These are phyloP conservation scores for Zosterops lateralis DNA, from an alignment of 2,113 vertebrate genomes.

Conservation along the genomic window DNA sequence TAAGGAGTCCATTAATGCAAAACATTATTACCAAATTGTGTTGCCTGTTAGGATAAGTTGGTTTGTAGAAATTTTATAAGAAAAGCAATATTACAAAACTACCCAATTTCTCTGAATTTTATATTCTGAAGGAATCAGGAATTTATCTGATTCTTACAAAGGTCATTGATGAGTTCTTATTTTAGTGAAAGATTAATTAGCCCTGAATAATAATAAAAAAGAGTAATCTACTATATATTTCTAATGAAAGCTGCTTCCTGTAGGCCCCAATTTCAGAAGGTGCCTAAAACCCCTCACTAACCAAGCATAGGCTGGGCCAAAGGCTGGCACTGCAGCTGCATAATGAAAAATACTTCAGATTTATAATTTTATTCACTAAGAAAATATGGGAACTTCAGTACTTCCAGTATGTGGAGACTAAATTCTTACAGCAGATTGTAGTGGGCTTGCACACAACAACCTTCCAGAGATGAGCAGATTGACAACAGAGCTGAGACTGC, in stretches of 20 bases:
- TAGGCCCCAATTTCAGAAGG: not conserved
- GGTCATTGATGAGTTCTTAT: not conserved
- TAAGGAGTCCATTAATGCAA: not conserved
- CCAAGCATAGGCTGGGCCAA: not conserved
- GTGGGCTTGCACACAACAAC: rapidly evolving
- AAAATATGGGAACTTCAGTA: not conserved
- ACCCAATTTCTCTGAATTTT: not conserved
- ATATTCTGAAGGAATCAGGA: not conserved
- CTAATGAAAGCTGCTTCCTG: not conserved
- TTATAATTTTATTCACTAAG: not conserved
- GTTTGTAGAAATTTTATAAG: not conserved
- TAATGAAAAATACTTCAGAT: rapidly evolving
- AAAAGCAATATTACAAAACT: not conserved
- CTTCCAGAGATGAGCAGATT: not conserved
- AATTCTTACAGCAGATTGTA: not conserved
- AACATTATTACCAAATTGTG: not conserved
- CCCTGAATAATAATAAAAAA: not conserved
- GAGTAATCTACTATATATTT: not conserved
- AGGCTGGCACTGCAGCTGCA: not conserved
- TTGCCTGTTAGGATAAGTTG: not conserved
- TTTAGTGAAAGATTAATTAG: not conserved
- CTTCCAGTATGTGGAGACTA: not conserved
- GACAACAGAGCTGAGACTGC: not conserved
- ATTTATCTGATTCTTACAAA: not conserved
- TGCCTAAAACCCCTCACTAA: not conserved